Percentiles rank a stretch among this genome's conserved stretches.
These are phyloP conservation scores for Mobula hypostoma DNA, from an alignment of 2,113 vertebrate genomes.

Conservation along the genomic window DNA sequence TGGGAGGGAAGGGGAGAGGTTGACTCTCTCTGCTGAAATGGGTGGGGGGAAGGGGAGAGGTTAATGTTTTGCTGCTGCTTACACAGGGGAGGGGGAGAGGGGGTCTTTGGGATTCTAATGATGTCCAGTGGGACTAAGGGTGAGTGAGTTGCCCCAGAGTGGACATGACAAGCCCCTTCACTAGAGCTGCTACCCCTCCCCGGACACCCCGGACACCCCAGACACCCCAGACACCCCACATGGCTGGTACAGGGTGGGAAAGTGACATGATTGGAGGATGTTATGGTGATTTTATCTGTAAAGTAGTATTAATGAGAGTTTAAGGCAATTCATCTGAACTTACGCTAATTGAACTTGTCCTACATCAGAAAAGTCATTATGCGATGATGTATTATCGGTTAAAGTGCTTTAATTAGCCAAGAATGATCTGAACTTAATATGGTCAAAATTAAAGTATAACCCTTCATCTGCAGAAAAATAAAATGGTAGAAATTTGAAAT, in stretches of 20 bases:
- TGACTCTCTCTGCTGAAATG: too few species aligned
- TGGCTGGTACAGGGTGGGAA: background rate
- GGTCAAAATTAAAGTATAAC: background rate
- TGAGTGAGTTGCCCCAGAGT: too few species aligned
- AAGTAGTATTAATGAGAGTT: conserved; percentile 6
- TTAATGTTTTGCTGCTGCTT: too few species aligned
- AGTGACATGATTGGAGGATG: background rate
- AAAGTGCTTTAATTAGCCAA: background rate
- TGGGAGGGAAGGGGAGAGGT: too few species aligned
- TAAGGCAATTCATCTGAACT: background rate
- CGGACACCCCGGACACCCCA: too few species aligned
- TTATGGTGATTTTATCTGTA: background rate
- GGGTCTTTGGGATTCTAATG: too few species aligned
- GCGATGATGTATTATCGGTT: background rate
- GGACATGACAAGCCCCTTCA: too few species aligned
- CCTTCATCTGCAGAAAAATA: background rate
- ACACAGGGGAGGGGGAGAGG: too few species aligned
- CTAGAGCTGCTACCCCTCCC: too few species aligned
- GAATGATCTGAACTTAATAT: conserved; percentile 23
- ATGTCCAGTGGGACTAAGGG: too few species aligned
- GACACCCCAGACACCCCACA: background rate
- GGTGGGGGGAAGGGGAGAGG: too few species aligned
- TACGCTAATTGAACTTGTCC: background rate
- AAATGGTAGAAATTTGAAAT: background rate
- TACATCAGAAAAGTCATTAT: background rate